Conservation (phyloP, 2,113 vertebrate species). For the Cyprinus carpio region DNA sequence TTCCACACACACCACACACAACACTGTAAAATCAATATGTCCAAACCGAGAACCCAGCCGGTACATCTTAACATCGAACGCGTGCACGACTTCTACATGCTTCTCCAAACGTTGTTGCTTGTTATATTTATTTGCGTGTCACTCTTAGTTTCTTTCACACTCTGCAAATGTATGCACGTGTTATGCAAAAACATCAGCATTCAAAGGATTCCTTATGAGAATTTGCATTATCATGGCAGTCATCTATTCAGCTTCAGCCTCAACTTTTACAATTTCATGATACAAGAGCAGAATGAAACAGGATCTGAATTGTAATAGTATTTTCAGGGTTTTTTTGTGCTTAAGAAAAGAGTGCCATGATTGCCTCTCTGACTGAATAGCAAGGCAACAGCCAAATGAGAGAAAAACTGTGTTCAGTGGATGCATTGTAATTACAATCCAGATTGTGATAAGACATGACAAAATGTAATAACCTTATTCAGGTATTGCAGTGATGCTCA, state of each 20-base stretch:
- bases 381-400: constrained; percentile 42
- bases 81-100: constrained; percentile 40
- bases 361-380: constrained; percentile 35
- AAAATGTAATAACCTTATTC: constrained; percentile 35
- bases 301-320: constrained; percentile 37
- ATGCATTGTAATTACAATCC: constrained; percentile 44
- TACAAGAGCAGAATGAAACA: constrained; percentile 36
- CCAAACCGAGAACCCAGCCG: constrained; percentile 13
- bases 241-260: constrained; percentile 36
- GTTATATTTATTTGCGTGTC: neutral
- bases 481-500: neutral
- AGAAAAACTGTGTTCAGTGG: constrained; percentile 30
- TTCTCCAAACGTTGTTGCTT: neutral
- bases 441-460: constrained; percentile 41
- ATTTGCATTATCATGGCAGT: constrained; percentile 31
- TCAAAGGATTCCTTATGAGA: constrained; percentile 18
- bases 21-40: constrained; percentile 54
- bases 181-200: constrained; percentile 29
- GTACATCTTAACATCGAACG: constrained; percentile 18
- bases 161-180: neutral
- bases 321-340: neutral
- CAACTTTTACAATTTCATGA: constrained; percentile 43
- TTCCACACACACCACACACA: constrained; percentile 40
- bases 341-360: constrained; percentile 21
- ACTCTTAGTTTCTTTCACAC: neutral